These are phyloP conservation scores for Papilio polytes DNA, from an alignment of 1,140 invertebrate genomes.

Conservation along the genomic window DNA sequence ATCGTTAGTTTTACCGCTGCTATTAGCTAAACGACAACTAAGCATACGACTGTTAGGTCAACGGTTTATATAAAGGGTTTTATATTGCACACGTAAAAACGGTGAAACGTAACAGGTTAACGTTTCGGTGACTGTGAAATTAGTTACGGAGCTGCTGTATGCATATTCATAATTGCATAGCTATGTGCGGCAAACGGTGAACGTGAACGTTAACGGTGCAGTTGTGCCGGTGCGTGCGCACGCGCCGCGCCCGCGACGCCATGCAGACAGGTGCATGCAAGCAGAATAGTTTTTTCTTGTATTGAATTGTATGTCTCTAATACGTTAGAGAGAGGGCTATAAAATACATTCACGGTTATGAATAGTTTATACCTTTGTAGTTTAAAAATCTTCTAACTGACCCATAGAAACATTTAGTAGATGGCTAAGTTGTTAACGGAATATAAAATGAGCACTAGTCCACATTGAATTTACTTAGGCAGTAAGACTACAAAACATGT, in stretches of 20 bases:
- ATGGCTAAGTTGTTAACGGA: no score
- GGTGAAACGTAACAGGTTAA: conserved; percentile 43
- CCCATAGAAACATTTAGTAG: no score
- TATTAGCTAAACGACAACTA: neutral
- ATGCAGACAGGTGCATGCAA: conserved; percentile 21
- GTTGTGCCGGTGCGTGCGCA: conserved; percentile 38
- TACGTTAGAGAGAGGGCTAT: neutral
- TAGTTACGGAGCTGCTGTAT: conserved; percentile 43
- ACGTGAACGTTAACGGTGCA: conserved; percentile 45
- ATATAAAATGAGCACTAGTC: neutral
- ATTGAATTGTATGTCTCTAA: neutral
- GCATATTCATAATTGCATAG: conserved; percentile 46
- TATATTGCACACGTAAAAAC: conserved; percentile 15
- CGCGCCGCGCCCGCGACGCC: neutral
- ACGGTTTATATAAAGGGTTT: conserved; percentile 28
- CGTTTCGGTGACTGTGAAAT: conserved; percentile 44
- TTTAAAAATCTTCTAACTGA: no score
- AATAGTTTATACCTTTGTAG: no score
- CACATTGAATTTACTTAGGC: neutral
- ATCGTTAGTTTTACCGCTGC: neutral
- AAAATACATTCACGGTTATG: neutral
- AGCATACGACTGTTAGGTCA: neutral
- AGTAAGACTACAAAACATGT: neutral
- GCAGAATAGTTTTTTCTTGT: neutral
- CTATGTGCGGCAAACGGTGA: conserved; percentile 43